Evolutionary conservation across 2,888 invertebrate species (phyloP).

Genomic region (Entomobrya multifasciata): DNA sequence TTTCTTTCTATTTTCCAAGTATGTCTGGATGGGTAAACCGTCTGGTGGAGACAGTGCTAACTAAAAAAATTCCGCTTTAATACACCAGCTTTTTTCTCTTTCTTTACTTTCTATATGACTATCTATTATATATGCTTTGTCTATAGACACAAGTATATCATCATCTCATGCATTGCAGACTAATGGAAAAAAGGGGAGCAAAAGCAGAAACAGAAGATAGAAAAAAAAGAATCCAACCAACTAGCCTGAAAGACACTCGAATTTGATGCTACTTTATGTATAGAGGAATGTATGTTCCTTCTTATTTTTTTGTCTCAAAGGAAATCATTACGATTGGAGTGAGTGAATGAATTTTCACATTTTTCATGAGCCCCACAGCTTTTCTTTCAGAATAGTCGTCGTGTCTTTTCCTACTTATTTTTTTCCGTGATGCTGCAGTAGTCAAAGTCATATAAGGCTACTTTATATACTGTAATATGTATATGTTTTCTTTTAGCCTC

Average conservation of each 20-base stretch:
- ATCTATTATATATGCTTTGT: conserved; percentile 1
- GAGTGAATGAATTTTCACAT: conserved; percentile 79
- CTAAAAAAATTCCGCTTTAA: conserved; percentile 68
- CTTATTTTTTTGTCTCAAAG: conserved; percentile 76
- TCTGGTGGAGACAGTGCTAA: conserved; percentile 69
- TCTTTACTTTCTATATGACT: not conserved
- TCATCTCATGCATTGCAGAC: conserved; percentile 19
- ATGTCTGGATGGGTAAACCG: conserved; percentile 22
- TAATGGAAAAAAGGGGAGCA: conserved; percentile 65
- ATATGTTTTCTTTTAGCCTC: not conserved
- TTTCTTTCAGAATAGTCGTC: conserved; percentile 14
- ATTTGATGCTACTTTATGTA: conserved; percentile 47
- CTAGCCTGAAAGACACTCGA: conserved; percentile 39
- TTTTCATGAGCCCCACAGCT: conserved; percentile 77
- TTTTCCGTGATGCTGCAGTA: conserved; percentile 47
- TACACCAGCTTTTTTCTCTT: conserved; percentile 32
- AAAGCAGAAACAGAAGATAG: conserved; percentile 23
- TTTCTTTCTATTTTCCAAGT: not conserved
- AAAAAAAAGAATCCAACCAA: conserved; percentile 10
- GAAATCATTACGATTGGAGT: conserved; percentile 79
- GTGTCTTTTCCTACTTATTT: conserved; percentile 24
- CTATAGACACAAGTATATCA: conserved; percentile 37
- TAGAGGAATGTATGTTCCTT: conserved; percentile 29
- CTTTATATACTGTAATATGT: too few relatives aligned
- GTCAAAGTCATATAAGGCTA: conserved; percentile 19